Evolutionary conservation across 2,888 invertebrate species (phyloP), one percentile per base, ranked within the genome.

Genomic region (Idaea straminata): DNA sequence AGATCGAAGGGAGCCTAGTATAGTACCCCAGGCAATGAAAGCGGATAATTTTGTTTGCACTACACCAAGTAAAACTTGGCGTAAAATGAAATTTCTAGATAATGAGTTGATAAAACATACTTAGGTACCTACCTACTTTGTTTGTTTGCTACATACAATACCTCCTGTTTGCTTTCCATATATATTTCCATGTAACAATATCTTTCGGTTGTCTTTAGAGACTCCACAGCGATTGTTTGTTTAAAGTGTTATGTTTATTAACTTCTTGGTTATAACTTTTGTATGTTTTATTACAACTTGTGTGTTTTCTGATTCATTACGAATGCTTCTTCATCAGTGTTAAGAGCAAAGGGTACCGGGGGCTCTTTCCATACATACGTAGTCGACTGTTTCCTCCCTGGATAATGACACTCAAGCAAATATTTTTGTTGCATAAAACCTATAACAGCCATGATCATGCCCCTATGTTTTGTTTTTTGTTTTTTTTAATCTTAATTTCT

Each of bases 31-130:
- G 82, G 85, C 84, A 80, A 83, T 84, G 84, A 82, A 84, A 83
- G 83, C 82, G 81, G 82, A 82, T 87, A 86, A 88, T 86, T 84
- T 78, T 88, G 85, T 87, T 87, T 86, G 80, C 69, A 64, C 64
- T 81, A 78, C 74, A 81, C 75, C 74, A 80, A 72, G 76, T 83
- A 81, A 82, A 83, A 85, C 80, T 84, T 84, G 74, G 78, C 77
- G 74, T 79, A 72, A 81, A 86, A 85, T 83, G 76, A 83, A 84
- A 84, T 80, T 76, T 82, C 76, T 74, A 75, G 74, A 82, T 86
- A 82, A 85, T 83, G 81, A 83, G 77, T 81, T 84, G 79, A 83
- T 84, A 80, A 81, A 84, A 83, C 78, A 78, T 70, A 74, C 76
- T 72, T 71, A 68, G 72, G 70, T 63, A 65, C 62, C 62, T 66